These are phyloP conservation scores for Parnassius orleans DNA, from an alignment of 2,888 invertebrate genomes.

Conservation along the genomic window DNA sequence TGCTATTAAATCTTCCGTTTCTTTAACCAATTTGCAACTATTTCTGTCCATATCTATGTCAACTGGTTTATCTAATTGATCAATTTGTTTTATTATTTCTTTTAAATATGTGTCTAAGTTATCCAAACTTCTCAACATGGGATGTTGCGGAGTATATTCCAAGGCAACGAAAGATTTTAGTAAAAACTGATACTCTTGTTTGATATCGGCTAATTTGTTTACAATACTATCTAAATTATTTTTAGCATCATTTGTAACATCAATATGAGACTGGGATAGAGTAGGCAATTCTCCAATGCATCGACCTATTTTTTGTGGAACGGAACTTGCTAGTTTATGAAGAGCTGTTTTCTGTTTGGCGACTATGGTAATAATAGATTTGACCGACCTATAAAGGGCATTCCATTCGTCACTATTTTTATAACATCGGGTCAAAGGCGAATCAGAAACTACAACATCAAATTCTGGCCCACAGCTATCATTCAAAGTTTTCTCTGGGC, in stretches of 20 bases:
- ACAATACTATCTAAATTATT: conserved; percentile 49
- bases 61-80: conserved; percentile 43
- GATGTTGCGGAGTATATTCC: conserved; percentile 50
- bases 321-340: conserved; percentile 49
- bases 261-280: conserved; percentile 62
- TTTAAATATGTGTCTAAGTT: conserved; percentile 51
- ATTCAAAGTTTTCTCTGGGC: conserved; percentile 52
- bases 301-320: conserved; percentile 54
- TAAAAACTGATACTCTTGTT: conserved; percentile 54
- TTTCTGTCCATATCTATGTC: conserved; percentile 49
- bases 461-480: conserved; percentile 56
- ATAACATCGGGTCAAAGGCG: conserved; percentile 60
- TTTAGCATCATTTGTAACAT: conserved; percentile 53
- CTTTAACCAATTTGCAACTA: conserved; percentile 32
- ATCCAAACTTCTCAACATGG: conserved; percentile 53
- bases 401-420: conserved; percentile 67
- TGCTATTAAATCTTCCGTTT: conserved; percentile 62
- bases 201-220: conserved; percentile 46
- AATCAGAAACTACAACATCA: conserved; percentile 58
- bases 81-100: conserved; percentile 43
- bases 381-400: conserved; percentile 53
- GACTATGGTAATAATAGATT: conserved; percentile 49
- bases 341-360: conserved; percentile 63
- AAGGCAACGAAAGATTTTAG: conserved; percentile 43
- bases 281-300: conserved; percentile 36